Evolutionary conservation across 2,888 invertebrate species (phyloP), one percentile per base, ranked within the genome.

Genomic region (Morpho deidamia): DNA sequence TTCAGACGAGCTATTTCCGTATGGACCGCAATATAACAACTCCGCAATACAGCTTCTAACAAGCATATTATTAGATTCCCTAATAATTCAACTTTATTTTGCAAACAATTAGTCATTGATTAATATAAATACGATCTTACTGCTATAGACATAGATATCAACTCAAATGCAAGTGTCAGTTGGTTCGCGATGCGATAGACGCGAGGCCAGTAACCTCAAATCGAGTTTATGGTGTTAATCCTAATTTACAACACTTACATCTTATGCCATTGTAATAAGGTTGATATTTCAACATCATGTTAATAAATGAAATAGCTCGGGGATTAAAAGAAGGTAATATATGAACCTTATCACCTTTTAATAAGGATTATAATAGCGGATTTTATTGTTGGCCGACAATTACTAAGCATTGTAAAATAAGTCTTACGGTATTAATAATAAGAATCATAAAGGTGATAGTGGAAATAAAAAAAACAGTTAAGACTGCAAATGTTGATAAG

Each of bases 121-220:
- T 39, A 44, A 53, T 32, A 39, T 11, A 59, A 59, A 59, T 51
- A 44, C 48, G 42, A 32, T 50, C 57, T 59, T 59, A 62, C 44
- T 44, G 0, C 12, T 8, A 12, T 11, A 1, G 23, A 8, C 10
- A 54, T 60, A 64, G 47, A 50, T 52, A 39, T 47, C 10, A 56
- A 42, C 43, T 8, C 8, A 23, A 48, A 44, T 32, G 59, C 53
- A 59, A 53, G 53, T 40, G 45, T 50, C 44, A 47, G 34, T 56
- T 55, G 56, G 60, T 64, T 51, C 51, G 62, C 63, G 51, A 64
- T 63, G 61, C 64, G 63, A 58, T 64, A 63, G 67, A 60, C 61
- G 63, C 61, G 60, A 64, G 69, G 65, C 58, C 66, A 62, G 52
- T 61, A 72, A 71, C 67, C 72, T 69, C 69, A 23, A 44, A 54